These are phyloP conservation scores for Actinopyga echinites DNA, from an alignment of 53 echinoderm and acorn worm genomes.

Conservation along the genomic window DNA sequence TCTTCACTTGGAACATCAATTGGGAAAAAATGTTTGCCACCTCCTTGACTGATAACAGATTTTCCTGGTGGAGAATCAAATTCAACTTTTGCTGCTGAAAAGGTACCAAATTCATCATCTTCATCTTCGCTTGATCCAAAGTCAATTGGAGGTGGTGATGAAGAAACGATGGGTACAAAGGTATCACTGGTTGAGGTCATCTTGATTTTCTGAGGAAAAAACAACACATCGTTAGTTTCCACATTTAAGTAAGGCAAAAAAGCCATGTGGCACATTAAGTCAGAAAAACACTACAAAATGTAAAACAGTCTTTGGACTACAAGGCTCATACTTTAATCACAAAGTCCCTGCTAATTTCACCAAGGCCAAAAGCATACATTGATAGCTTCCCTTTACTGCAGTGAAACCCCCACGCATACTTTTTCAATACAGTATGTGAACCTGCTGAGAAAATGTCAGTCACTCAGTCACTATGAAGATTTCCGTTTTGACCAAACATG, in stretches of 20 bases:
- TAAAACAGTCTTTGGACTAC: too few species aligned
- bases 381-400: too few species aligned
- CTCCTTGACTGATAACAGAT: background rate
- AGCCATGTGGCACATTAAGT: background rate
- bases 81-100: constrained; percentile 71
- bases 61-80: constrained; percentile 76
- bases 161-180: constrained; percentile 92
- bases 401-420: too few species aligned
- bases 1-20: constrained; percentile 1
- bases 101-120: constrained; percentile 92
- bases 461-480: too few species aligned
- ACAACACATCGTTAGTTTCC: background rate
- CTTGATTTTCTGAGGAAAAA: constrained; percentile 6
- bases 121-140: constrained; percentile 87
- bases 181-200: constrained; percentile 79
- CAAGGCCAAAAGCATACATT: too few species aligned
- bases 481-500: too few species aligned
- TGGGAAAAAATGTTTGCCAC: constrained; percentile 17
- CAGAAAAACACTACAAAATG: too few species aligned
- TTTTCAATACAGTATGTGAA: too few species aligned
- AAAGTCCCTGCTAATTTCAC: too few species aligned
- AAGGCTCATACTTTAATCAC: too few species aligned
- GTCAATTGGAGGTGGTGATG: constrained; percentile 93
- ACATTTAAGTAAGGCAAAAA: background rate
- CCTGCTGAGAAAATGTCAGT: too few species aligned